Evolutionary conservation across 2,113 vertebrate species (phyloP).

Genomic region (Ciconia stormi): DNA sequence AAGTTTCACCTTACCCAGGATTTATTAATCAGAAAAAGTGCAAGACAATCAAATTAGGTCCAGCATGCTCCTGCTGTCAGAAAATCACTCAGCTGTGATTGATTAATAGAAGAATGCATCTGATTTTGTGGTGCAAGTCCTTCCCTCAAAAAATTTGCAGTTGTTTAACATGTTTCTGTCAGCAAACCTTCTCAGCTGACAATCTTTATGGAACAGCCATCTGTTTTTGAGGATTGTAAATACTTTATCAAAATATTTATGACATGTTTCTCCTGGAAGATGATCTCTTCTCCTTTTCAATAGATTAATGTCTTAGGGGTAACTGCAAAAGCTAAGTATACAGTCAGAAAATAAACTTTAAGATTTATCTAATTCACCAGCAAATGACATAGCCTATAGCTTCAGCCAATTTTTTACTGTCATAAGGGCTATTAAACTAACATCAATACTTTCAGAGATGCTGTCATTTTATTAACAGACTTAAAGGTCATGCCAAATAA

Average conservation of each 20-base stretch:
- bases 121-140: constrained; percentile 34
- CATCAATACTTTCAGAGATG: background rate
- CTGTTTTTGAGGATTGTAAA: constrained; percentile 76
- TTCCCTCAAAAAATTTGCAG: background rate
- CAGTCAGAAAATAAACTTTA: constrained; percentile 61
- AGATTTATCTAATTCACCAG: constrained; percentile 62
- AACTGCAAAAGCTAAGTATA: constrained; percentile 64
- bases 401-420: background rate
- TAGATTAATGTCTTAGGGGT: constrained; percentile 66
- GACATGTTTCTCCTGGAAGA: constrained; percentile 69
- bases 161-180: constrained; percentile 69
- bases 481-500: constrained; percentile 9
- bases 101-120: constrained; percentile 60
- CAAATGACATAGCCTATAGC: background rate
- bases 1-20: background rate
- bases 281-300: constrained; percentile 66
- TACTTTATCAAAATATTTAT: constrained; percentile 78
- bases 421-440: constrained; percentile 29
- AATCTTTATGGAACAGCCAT: constrained; percentile 69
- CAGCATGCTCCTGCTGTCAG: constrained; percentile 56
- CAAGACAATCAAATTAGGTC: constrained; percentile 33
- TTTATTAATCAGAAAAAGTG: constrained; percentile 40
- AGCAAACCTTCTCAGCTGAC: constrained; percentile 69
- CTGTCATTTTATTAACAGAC: constrained; percentile 26
- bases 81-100: constrained; percentile 59